Percentiles rank a stretch among this genome's conserved stretches.
Evolutionary conservation across 2,797 vertebrate species (phyloP).

Genomic region (Fratercula arctica): DNA sequence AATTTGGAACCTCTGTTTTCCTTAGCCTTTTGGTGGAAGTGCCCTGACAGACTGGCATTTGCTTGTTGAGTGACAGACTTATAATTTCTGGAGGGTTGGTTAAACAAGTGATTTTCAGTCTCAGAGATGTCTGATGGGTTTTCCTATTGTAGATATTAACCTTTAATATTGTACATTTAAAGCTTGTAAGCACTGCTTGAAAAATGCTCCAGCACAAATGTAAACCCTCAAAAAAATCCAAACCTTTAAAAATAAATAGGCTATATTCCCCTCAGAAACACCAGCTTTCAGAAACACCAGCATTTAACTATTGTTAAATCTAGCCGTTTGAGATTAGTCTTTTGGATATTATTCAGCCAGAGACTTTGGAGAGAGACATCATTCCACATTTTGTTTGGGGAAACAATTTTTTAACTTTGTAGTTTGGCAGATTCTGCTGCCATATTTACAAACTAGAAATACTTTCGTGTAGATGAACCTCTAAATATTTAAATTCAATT

Average conservation of each 20-base stretch:
- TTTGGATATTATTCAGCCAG: conserved; percentile 29
- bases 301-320: conserved; percentile 45
- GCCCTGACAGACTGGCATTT: not conserved
- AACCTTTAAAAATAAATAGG: conserved; percentile 62
- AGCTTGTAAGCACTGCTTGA: conserved; percentile 27
- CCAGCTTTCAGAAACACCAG: not conserved
- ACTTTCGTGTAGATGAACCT: conserved; percentile 62
- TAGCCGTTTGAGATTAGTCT: not conserved
- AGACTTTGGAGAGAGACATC: conserved; percentile 43
- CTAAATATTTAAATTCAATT: conserved; percentile 78
- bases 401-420: conserved; percentile 66
- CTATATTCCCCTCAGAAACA: conserved; percentile 13
- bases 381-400: conserved; percentile 44
- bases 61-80: not conserved
- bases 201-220: conserved; percentile 20
- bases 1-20: not conserved
- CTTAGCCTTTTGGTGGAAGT: not conserved
- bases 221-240: conserved; percentile 24
- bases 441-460: conserved; percentile 69
- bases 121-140: not conserved
- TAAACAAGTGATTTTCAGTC: not conserved
- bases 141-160: conserved; percentile 40
- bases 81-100: not conserved
- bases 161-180: conserved; percentile 56
- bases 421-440: conserved; percentile 61